phyloP scores from a whole-genome alignment of 1,140 invertebrate genomes.

The Micrasema minimum region DNA sequence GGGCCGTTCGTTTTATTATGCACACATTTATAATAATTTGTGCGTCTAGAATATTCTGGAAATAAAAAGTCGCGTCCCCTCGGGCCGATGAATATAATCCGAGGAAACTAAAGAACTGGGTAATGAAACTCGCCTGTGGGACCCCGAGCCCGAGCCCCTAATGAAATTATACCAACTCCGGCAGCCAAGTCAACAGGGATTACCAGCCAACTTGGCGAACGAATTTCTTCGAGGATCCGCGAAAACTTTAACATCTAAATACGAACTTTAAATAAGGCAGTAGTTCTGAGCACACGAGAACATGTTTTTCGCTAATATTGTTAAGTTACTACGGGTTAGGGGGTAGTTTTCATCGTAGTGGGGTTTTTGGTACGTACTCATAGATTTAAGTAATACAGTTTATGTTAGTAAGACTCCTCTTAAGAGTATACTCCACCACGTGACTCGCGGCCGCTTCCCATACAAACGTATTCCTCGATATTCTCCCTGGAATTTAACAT shows the following conservation, averaged over 20 bases:
- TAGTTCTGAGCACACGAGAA: conserved; percentile 11
- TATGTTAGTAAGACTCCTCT: too few relatives aligned
- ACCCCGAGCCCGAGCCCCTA: conserved; percentile 42
- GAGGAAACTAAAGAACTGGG: conserved; percentile 50
- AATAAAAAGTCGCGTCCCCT: conserved; percentile 50
- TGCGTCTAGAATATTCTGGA: conserved; percentile 32
- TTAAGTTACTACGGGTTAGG: not conserved
- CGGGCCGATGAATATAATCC: conserved; percentile 53
- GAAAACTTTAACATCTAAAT: conserved; percentile 30
- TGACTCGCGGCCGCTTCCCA: too few relatives aligned
- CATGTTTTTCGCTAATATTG: conserved; percentile 22
- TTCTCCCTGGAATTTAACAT: too few relatives aligned
- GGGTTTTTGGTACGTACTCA: not conserved
- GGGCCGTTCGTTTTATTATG: conserved; percentile 24
- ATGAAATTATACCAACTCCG: conserved; percentile 51
- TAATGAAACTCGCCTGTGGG: conserved; percentile 49
- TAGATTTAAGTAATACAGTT: too few relatives aligned
- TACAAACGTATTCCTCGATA: too few relatives aligned
- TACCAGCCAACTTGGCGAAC: conserved; percentile 28
- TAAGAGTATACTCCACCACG: too few relatives aligned
- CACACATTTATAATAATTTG: conserved; percentile 48
- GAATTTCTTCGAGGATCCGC: conserved; percentile 20
- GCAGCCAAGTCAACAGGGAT: conserved; percentile 24
- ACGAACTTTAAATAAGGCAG: conserved; percentile 29
- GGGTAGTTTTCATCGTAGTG: too few relatives aligned